Conservation (phyloP, 1,140 invertebrate genomes). For the Antheraea pernyi region DNA sequence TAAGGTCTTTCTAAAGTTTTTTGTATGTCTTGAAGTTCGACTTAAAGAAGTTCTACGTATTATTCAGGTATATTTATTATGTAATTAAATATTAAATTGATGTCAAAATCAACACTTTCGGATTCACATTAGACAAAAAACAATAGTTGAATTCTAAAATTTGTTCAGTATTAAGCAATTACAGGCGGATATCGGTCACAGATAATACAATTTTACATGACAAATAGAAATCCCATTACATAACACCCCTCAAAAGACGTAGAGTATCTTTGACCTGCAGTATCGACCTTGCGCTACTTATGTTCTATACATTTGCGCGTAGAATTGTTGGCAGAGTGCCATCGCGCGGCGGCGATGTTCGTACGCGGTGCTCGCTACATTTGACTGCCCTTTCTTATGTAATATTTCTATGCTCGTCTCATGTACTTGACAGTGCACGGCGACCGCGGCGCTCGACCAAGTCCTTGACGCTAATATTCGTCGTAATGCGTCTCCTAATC, state of each 20-base stretch:
- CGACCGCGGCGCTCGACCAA: background rate
- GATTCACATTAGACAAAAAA: no score
- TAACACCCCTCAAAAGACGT: conserved; percentile 5
- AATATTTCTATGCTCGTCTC: background rate
- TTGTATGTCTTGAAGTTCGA: no score
- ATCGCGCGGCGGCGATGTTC: background rate
- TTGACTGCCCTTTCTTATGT: conserved; percentile 9
- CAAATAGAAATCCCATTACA: background rate
- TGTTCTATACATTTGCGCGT: conserved; percentile 16
- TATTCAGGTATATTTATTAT: no score
- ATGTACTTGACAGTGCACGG: conserved; percentile 4
- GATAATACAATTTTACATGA: background rate
- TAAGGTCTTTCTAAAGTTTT: no score
- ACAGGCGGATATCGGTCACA: background rate
- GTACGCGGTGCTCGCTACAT: background rate
- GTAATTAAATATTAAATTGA: no score
- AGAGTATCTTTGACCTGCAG: conserved; percentile 23
- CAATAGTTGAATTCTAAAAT: no score
- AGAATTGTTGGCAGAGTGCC: conserved; percentile 19
- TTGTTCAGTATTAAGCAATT: no score
- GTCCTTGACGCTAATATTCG: background rate
- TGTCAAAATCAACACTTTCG: no score
- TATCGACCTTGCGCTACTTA: conserved; percentile 24
- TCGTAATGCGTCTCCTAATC: background rate
- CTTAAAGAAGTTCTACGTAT: no score